Base-by-base conservation (phyloP, 1,140 invertebrate genomes). In the Psilanteris sp. region DNA sequence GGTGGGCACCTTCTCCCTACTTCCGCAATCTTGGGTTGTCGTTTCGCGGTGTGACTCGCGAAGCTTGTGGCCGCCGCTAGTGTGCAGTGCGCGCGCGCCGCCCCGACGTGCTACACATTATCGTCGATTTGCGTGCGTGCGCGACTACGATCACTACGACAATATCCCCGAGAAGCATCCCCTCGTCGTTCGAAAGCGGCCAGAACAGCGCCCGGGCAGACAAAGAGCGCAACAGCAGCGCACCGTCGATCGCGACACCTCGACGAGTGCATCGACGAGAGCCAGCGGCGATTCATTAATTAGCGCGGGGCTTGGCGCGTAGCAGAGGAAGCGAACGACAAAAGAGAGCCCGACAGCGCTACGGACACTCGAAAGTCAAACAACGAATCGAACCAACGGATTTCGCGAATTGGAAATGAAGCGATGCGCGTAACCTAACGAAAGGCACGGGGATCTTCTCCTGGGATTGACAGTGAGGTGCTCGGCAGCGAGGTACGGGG, bases 21-120 rank as follows among this genome's bases (percentile, higher is more conserved):
- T 57, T 48, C 8, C 41, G 39, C 8, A 39, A 57, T 41, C 27
- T 31, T 27, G 57, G 59, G 50, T 14, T 22, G 41, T 64, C 11
- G 36, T 29, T 43, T 29, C 66, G 68, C 57, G 46, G 55, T 57
- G 68, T 62, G 68, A 71, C 67, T 71, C 67, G 68, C 27, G 68
- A 62, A 57, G 48, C 39, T 39, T 55, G 68, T 41, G 50, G 32
- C 34, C 50, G 57, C 50, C 32, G 44, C 7, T 15, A 62, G 57
- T 72, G 55, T 39, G 0, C 10, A 55, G 68, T 64, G 68, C 57
- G 57, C 57, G 67, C 66, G 54, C 62, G 31, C 29, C 39, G 41
- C 18, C 15, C 29, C 22, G 39, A 24, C 39, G 36, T 41, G 52
- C 29, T 37, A 36, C 27, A 41, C 57, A 48, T 13, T 16, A 14